These are phyloP conservation scores for Drosophila neonasuta DNA, from an alignment of 2,888 invertebrate genomes.

Conservation along the genomic window DNA sequence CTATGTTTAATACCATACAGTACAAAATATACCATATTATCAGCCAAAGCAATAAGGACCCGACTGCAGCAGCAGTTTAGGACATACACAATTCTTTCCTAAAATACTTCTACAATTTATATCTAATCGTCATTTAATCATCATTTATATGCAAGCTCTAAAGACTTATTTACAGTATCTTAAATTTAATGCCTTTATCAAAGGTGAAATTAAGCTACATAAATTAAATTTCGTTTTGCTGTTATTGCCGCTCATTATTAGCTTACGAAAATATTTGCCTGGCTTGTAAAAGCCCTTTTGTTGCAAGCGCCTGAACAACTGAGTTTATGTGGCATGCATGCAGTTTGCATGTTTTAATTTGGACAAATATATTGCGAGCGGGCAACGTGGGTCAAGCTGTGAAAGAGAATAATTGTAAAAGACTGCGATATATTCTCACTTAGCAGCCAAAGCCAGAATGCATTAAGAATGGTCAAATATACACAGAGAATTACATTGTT, in stretches of 20 bases:
- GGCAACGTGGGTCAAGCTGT: not conserved
- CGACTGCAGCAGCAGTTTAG: too few relatives aligned
- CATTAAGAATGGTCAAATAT: not conserved
- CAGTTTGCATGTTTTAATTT: constrained; percentile 7
- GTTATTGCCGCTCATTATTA: not conserved
- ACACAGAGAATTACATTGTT: not conserved
- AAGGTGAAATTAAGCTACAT: not conserved
- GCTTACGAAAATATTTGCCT: not conserved
- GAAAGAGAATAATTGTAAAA: constrained; percentile 1
- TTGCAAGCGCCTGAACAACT: not conserved
- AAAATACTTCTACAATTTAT: too few relatives aligned
- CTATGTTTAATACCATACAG: too few relatives aligned
- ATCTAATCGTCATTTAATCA: too few relatives aligned
- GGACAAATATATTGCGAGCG: not conserved
- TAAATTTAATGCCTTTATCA: not conserved
- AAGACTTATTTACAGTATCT: too few relatives aligned
- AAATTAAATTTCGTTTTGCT: not conserved
- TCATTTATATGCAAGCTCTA: too few relatives aligned
- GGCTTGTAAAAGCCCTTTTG: not conserved
- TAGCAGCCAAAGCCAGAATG: not conserved
- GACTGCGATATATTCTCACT: too few relatives aligned
- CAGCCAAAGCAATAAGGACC: too few relatives aligned
- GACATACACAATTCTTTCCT: too few relatives aligned
- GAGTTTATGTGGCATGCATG: not conserved
- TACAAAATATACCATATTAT: too few relatives aligned